These are phyloP conservation scores for Echeneis naucrates DNA, from an alignment of 2,797 vertebrate genomes.

Conservation along the genomic window DNA sequence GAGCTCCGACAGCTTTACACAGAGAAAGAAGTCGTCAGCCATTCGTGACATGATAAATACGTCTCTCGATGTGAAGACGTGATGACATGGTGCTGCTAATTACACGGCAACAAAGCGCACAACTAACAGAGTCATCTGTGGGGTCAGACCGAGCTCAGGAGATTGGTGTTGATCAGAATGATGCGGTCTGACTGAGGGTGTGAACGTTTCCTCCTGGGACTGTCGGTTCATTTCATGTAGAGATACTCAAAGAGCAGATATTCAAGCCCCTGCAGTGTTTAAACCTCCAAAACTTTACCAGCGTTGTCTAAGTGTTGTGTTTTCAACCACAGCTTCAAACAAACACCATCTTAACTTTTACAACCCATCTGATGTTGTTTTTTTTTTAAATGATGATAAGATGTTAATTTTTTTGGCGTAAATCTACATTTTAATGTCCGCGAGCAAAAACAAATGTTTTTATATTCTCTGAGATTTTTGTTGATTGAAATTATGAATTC, in stretches of 20 bases:
- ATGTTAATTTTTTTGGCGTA: too few species aligned
- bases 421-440: too few species aligned
- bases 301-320: not conserved
- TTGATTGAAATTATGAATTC: not conserved
- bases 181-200: not conserved
- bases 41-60: conserved; percentile 26
- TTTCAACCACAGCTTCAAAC: not conserved
- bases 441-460: too few species aligned
- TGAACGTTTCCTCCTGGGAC: too few species aligned
- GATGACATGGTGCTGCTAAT: conserved; percentile 24
- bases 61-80: not conserved
- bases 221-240: too few species aligned
- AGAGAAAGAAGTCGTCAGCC: conserved; percentile 33
- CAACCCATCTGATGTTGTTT: too few species aligned
- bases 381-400: too few species aligned
- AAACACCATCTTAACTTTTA: too few species aligned
- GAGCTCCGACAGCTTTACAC: conserved; percentile 9
- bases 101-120: conserved; percentile 14
- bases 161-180: too few species aligned
- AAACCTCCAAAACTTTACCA: not conserved
- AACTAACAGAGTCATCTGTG: not conserved
- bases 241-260: too few species aligned
- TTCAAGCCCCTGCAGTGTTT: not conserved
- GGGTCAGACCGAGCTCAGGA: not conserved
- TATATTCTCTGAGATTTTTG: too few species aligned